A percentile compares a stretch with the other conserved stretches of the same genome.
Conservation (phyloP, 2,888 invertebrate genomes). For the Hipparchia sbordonii region DNA sequence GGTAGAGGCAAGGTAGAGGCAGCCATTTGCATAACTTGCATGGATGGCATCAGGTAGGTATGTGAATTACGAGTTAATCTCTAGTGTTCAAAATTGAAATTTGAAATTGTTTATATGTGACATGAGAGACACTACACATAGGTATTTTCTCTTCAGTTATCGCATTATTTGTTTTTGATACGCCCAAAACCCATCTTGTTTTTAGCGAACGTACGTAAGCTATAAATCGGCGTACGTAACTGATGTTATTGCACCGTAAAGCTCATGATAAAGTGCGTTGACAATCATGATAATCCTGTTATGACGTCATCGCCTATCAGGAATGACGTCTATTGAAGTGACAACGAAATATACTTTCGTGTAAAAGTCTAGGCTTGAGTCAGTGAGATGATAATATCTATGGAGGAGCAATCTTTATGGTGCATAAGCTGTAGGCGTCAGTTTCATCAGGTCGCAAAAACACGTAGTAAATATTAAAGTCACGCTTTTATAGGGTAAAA, state of each 20-base stretch:
- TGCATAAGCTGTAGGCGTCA: neutral
- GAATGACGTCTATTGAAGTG: slow-evolving; percentile 58
- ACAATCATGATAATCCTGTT: slow-evolving; percentile 27
- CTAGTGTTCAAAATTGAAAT: no score
- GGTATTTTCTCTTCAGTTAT: no score
- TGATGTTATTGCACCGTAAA: slow-evolving; percentile 21
- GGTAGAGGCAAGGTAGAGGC: no score
- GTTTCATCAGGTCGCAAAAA: no score
- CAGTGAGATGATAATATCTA: neutral
- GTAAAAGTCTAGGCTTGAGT: slow-evolving; percentile 44
- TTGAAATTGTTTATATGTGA: no score
- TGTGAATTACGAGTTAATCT: no score
- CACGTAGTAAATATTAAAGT: no score
- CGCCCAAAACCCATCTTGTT: neutral
- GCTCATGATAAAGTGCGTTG: slow-evolving; percentile 33
- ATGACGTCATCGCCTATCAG: slow-evolving; percentile 38
- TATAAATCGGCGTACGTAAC: slow-evolving; percentile 5
- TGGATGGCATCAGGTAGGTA: no score
- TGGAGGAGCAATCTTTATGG: neutral
- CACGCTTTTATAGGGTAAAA: no score
- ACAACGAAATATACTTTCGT: slow-evolving; percentile 56
- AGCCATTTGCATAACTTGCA: no score
- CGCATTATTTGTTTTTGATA: neutral
- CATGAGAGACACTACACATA: no score
- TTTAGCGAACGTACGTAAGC: neutral